Evolutionary conservation across 2,797 vertebrate species (phyloP).

Genomic region (Cygnus olor): DNA sequence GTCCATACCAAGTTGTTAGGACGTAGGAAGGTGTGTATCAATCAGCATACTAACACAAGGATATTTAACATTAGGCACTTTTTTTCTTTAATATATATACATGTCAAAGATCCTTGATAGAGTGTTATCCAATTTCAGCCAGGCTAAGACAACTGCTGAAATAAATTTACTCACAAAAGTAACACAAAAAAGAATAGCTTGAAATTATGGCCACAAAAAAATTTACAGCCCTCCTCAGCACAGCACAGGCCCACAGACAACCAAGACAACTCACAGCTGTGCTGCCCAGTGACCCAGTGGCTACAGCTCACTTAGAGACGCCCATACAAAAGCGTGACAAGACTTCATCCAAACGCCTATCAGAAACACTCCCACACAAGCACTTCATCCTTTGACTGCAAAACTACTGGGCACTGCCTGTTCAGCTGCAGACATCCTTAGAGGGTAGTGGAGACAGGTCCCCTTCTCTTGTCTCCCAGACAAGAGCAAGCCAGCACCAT

Average conservation of each 20-base stretch:
- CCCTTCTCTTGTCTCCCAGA: background rate
- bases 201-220: background rate
- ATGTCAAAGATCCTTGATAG: background rate
- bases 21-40: background rate
- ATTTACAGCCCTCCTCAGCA: background rate
- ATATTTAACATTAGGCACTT: background rate
- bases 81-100: background rate
- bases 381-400: background rate
- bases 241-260: background rate
- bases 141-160: background rate
- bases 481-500: background rate
- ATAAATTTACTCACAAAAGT: background rate
- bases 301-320: background rate
- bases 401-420: background rate
- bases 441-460: background rate
- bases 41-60: background rate
- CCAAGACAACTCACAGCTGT: background rate
- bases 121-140: background rate
- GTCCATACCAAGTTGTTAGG: background rate
- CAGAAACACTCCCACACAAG: background rate
- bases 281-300: background rate
- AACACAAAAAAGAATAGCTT: background rate
- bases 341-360: too few species aligned
- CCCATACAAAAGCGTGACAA: rapidly evolving
- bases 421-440: background rate